Conservation (phyloP, 2,888 invertebrate genomes). For the Caenorhabditis wallacei region DNA sequence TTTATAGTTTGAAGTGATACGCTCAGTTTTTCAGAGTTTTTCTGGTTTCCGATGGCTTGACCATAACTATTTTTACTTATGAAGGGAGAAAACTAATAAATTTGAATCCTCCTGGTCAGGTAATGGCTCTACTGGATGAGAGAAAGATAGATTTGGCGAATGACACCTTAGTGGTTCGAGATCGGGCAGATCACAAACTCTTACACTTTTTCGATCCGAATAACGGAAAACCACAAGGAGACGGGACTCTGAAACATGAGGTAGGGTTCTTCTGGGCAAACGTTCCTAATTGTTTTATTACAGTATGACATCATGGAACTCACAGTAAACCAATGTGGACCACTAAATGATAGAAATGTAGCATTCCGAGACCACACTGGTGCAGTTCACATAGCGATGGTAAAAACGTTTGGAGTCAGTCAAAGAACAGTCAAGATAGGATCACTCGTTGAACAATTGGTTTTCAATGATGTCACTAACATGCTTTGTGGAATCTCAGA, state of each 20-base stretch:
- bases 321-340: conserved; percentile 90
- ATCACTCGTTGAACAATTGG: conserved; percentile 87
- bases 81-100: conserved; percentile 92
- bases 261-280: conserved; percentile 80
- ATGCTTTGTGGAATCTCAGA: conserved; percentile 86
- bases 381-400: conserved; percentile 85
- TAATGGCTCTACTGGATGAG: conserved; percentile 57
- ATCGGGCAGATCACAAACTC: conserved; percentile 91
- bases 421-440: conserved; percentile 89
- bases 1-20: too few species aligned
- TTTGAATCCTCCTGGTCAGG: conserved; percentile 88
- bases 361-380: conserved; percentile 89
- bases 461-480: conserved; percentile 90
- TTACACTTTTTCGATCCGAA: conserved; percentile 89
- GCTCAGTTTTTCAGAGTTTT: conserved; percentile 90
- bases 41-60: conserved; percentile 91
- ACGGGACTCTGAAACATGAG: conserved; percentile 89
- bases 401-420: conserved; percentile 87
- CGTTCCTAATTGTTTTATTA: conserved; percentile 1
- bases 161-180: conserved; percentile 92
- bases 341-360: conserved; percentile 89
- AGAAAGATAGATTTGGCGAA: conserved; percentile 89
- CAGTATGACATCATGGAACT: conserved; percentile 90
- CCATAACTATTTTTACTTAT: conserved; percentile 93
- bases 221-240: conserved; percentile 88